Evolutionary conservation across 2,797 vertebrate species (phyloP).

Genomic region (Lutjanus campechanus): DNA sequence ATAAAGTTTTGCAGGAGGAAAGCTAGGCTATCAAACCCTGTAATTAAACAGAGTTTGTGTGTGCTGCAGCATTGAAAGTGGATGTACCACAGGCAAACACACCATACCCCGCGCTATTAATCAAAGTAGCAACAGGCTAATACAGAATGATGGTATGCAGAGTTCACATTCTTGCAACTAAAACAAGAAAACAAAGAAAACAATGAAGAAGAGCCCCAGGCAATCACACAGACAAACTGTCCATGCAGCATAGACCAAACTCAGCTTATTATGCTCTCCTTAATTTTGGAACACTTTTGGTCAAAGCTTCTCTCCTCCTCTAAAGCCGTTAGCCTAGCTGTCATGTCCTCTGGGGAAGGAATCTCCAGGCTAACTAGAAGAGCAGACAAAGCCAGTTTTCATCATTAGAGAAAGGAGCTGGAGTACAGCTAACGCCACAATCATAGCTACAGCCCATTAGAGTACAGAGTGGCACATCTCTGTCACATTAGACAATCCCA

Average conservation of each 20-base stretch:
- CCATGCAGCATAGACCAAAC: conserved; percentile 20
- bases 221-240: conserved; percentile 30
- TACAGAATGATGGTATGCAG: conserved; percentile 10
- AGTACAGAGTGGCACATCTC: conserved; percentile 70
- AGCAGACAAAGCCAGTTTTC: conserved; percentile 72
- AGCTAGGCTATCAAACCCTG: conserved; percentile 29
- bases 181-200: conserved; percentile 22
- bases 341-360: conserved; percentile 47
- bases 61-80: conserved; percentile 34
- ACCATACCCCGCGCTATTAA: conserved; percentile 43
- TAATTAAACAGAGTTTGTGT: conserved; percentile 53
- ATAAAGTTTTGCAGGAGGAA: conserved; percentile 54
- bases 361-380: conserved; percentile 49
- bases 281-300: conserved; percentile 58
- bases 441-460: conserved; percentile 74
- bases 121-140: conserved; percentile 46
- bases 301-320: conserved; percentile 40
- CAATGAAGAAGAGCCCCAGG: conserved; percentile 34
- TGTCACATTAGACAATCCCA: conserved; percentile 78
- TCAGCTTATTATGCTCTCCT: conserved; percentile 39
- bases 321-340: conserved; percentile 57
- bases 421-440: conserved; percentile 60
- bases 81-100: conserved; percentile 14
- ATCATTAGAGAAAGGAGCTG: conserved; percentile 75
- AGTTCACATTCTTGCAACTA: not conserved